Conservation (phyloP, 2,888 invertebrate genomes). For the Alcis repandata region DNA sequence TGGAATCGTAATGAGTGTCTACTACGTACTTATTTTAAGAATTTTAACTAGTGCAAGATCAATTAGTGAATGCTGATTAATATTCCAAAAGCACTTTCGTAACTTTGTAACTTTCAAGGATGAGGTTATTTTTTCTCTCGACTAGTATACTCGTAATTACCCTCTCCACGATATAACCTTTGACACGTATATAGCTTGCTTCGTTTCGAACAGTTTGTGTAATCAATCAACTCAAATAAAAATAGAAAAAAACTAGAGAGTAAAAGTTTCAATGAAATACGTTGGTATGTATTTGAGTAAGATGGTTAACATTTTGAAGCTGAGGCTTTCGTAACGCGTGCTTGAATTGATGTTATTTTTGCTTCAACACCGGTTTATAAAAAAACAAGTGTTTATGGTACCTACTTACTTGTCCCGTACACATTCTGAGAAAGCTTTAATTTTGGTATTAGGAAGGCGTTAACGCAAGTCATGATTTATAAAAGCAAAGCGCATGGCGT, state of each 20-base stretch:
- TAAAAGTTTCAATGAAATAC: slow-evolving; percentile 41
- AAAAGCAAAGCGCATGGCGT: too few relatives aligned
- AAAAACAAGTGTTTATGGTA: slow-evolving; percentile 1
- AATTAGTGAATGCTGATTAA: slow-evolving; percentile 16
- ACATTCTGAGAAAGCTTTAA: slow-evolving; percentile 4
- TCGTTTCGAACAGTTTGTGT: slow-evolving; percentile 52
- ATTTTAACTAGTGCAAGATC: slow-evolving; percentile 13
- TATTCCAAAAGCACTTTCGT: slow-evolving; percentile 48
- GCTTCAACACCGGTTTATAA: slow-evolving; percentile 3
- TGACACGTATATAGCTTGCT: slow-evolving; percentile 57
- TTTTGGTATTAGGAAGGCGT: not conserved
- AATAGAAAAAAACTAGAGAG: slow-evolving; percentile 39
- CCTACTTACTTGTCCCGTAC: too few relatives aligned
- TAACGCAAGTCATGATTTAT: slow-evolving; percentile 2
- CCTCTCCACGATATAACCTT: slow-evolving; percentile 69
- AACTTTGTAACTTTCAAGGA: slow-evolving; percentile 56
- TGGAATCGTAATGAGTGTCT: not conserved
- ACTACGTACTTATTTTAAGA: not conserved
- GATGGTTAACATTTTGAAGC: slow-evolving; percentile 31
- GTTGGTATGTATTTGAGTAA: slow-evolving; percentile 28
- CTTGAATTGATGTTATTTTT: slow-evolving; percentile 23
- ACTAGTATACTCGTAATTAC: slow-evolving; percentile 65
- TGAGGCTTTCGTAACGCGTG: slow-evolving; percentile 29
- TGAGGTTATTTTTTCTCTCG: slow-evolving; percentile 48
- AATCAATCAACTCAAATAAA: slow-evolving; percentile 47